phyloP scores from a whole-genome alignment of 2,888 invertebrate species.

The Argynnis bischoffii region DNA sequence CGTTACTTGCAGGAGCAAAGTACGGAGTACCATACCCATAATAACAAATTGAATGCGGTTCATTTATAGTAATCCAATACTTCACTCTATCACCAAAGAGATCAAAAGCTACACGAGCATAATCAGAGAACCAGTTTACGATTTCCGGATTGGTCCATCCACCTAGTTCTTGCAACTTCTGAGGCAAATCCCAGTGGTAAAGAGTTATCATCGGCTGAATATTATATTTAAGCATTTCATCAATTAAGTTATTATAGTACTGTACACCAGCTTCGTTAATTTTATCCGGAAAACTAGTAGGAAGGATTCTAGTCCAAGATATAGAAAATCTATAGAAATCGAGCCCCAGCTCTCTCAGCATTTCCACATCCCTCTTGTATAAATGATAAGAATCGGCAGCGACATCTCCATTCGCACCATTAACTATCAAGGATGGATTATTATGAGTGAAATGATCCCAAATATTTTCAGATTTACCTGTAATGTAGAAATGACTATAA shows the following conservation, averaged over 20 bases:
- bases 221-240: conserved; percentile 79
- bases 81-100: conserved; percentile 73
- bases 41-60: conserved; percentile 64
- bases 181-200: conserved; percentile 79
- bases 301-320: conserved; percentile 85
- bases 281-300: conserved; percentile 77
- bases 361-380: conserved; percentile 78
- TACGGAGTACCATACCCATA: conserved; percentile 64
- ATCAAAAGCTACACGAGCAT: conserved; percentile 64
- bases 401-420: conserved; percentile 81
- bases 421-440: conserved; percentile 68
- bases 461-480: conserved; percentile 81
- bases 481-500: not conserved
- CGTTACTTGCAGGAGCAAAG: conserved; percentile 55
- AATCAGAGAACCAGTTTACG: conserved; percentile 71
- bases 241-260: conserved; percentile 72
- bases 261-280: conserved; percentile 75
- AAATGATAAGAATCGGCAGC: conserved; percentile 83
- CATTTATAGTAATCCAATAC: conserved; percentile 82
- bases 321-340: conserved; percentile 82
- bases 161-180: conserved; percentile 76
- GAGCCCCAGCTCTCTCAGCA: conserved; percentile 68
- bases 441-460: conserved; percentile 84
- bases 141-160: conserved; percentile 75
- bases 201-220: conserved; percentile 83